phyloP scores from a whole-genome alignment of 2,888 invertebrate species.

The Conistra vaccinii region DNA sequence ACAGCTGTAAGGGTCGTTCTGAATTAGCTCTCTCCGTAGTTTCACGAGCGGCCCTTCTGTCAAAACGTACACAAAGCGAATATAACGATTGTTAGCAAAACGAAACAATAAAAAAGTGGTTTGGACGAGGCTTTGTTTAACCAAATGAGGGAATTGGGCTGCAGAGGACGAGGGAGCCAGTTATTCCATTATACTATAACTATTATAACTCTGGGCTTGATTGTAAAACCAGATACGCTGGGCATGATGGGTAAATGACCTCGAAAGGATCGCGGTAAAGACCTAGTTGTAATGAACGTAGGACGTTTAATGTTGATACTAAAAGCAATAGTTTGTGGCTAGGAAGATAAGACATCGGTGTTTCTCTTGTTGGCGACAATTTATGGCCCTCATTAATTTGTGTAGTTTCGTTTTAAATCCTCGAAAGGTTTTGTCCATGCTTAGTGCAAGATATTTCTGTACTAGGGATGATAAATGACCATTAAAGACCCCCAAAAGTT shows the following conservation, averaged over 20 bases:
- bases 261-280: constrained; percentile 44
- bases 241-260: constrained; percentile 55
- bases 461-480: not conserved
- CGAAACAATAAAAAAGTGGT: constrained; percentile 66
- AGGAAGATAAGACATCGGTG: not conserved
- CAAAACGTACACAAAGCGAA: constrained; percentile 48
- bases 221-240: constrained; percentile 49
- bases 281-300: constrained; percentile 19
- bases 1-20: constrained; percentile 31
- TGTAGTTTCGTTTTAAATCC: not conserved
- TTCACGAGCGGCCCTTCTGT: constrained; percentile 31
- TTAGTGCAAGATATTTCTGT: not conserved
- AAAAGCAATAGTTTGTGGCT: not conserved
- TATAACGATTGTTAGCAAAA: constrained; percentile 51
- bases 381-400: not conserved
- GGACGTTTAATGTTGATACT: constrained; percentile 11
- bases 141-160: constrained; percentile 62
- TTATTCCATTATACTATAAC: constrained; percentile 31
- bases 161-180: constrained; percentile 45
- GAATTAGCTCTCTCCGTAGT: constrained; percentile 32
- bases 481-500: not conserved
- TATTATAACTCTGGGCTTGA: constrained; percentile 41
- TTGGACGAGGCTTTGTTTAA: constrained; percentile 61
- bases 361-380: not conserved
- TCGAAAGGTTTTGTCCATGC: not conserved